Evolutionary conservation across 2,113 vertebrate species (phyloP).

Genomic region (Natator depressus): DNA sequence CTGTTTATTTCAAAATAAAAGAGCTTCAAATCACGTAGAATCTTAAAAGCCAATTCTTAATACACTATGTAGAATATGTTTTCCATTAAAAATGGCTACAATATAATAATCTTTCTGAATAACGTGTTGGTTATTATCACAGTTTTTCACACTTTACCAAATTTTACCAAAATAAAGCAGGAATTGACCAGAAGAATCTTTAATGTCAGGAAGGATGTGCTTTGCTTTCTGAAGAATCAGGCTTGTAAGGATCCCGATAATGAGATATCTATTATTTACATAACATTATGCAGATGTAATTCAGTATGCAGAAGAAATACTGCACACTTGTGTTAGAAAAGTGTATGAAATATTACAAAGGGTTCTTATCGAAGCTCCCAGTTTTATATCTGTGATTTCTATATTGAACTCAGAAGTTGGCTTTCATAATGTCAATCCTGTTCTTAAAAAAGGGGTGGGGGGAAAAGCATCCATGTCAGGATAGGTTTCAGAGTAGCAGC

Average conservation of each 20-base stretch:
- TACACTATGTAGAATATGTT: not conserved
- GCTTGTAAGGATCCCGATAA: not conserved
- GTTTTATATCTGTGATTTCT: not conserved
- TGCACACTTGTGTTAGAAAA: not conserved
- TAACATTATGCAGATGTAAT: not conserved
- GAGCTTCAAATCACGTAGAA: not conserved
- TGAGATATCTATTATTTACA: not conserved
- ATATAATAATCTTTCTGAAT: not conserved
- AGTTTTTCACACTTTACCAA: not conserved
- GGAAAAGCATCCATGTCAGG: not conserved
- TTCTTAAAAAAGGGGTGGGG: not conserved
- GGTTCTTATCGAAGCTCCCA: not conserved
- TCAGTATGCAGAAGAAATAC: not conserved
- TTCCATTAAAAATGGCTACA: not conserved
- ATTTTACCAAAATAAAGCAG: conserved; percentile 22
- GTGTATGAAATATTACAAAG: not conserved
- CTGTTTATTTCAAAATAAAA: not conserved
- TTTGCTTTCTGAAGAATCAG: not conserved
- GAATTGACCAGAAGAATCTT: not conserved
- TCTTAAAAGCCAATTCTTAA: not conserved
- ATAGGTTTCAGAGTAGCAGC: not conserved
- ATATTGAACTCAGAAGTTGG: not conserved
- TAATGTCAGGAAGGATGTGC: not conserved
- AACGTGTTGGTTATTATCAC: not conserved
- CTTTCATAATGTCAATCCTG: not conserved